phyloP scores from a whole-genome alignment of 1,140 invertebrate genomes.

The Zaprionus nigranus region DNA sequence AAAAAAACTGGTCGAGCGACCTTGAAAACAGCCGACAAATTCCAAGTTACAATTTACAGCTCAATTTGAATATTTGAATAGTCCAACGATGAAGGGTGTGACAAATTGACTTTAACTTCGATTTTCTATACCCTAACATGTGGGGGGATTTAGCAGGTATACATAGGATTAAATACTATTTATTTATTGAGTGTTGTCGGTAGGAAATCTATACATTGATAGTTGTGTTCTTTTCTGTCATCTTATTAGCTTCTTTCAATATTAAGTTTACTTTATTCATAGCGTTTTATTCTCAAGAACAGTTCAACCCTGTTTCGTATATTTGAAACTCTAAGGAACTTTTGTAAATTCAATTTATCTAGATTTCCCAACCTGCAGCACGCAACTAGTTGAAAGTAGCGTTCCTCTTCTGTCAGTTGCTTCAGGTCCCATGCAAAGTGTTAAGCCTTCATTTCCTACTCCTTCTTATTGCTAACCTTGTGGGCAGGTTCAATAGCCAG shows the following conservation, averaged over 20 bases:
- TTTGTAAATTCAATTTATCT: neutral
- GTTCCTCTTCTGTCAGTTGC: conserved; percentile 34
- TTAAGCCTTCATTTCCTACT: neutral
- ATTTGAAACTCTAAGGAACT: neutral
- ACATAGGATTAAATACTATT: neutral
- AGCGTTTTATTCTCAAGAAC: neutral
- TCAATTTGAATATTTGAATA: conserved; percentile 78
- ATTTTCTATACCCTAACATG: conserved; percentile 15
- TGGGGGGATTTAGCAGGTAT: neutral
- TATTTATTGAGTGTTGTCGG: neutral
- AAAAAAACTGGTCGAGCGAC: conserved; percentile 49
- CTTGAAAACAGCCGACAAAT: conserved; percentile 72
- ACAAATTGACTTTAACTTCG: conserved; percentile 27
- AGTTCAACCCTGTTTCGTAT: neutral
- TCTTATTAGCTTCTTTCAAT: too few relatives aligned
- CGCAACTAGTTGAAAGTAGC: conserved; percentile 12
- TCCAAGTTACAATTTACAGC: conserved; percentile 71
- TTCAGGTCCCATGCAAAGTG: conserved; percentile 27
- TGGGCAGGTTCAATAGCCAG: conserved; percentile 44
- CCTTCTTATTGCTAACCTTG: conserved; percentile 26
- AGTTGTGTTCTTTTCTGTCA: too few relatives aligned
- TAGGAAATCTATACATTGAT: too few relatives aligned
- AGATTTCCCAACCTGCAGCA: neutral
- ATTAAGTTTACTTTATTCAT: too few relatives aligned
- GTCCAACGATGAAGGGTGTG: conserved; percentile 34